Conservation (phyloP, 2,888 invertebrate genomes). For the Steinernema carpocapsae region DNA sequence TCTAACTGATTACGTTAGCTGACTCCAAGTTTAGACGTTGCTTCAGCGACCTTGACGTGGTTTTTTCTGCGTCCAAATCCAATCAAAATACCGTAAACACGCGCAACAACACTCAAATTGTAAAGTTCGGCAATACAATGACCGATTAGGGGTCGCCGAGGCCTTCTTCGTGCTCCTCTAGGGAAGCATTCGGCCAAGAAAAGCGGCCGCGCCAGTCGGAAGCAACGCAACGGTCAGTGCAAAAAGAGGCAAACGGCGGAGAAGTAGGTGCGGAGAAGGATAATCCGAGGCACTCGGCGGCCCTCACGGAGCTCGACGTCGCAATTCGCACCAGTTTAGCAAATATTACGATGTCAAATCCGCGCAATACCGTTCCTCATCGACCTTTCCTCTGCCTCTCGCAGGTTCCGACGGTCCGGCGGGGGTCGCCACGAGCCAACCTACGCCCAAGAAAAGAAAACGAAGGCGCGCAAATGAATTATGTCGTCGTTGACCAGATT, state of each 20-base stretch:
- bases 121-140: no score
- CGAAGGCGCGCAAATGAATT: slow-evolving; percentile 14
- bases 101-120: no score
- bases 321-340: slow-evolving; percentile 23
- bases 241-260: not conserved
- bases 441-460: not conserved
- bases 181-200: no score
- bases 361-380: no score
- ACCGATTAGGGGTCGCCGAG: slow-evolving; percentile 6
- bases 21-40: no score
- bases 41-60: no score
- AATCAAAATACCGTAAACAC: no score
- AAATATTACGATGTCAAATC: slow-evolving; percentile 21
- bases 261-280: not conserved
- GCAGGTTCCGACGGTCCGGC: not conserved
- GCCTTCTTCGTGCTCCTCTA: not conserved
- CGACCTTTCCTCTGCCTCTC: no score
- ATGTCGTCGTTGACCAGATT: slow-evolving; percentile 27
- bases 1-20: no score
- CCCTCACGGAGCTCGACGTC: no score
- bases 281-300: slow-evolving; percentile 21
- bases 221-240: slow-evolving; percentile 27
- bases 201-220: slow-evolving; percentile 3
- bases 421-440: not conserved
- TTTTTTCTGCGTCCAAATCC: no score